Base-by-base conservation (phyloP, 2,113 vertebrate genomes). In the Notarius lentiginosus region DNA sequence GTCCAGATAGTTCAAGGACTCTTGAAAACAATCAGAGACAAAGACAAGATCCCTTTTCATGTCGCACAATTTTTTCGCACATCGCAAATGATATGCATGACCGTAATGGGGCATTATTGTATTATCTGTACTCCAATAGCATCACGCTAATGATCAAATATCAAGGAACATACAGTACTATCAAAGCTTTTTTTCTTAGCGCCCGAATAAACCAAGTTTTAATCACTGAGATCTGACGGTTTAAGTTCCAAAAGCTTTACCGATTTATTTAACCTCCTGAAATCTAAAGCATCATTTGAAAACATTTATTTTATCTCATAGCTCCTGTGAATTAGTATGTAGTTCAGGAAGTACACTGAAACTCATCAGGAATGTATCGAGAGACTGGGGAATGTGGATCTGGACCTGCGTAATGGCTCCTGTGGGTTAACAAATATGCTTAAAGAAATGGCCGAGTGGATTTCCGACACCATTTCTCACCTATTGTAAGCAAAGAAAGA, bases 361-460 rank as follows among this genome's bases (percentile, higher is more conserved):
- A 77, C 24, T 51, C 49, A 76, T 14, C 24, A 24, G 47, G n/a
- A 53, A 53, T 6, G 20, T 22, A 2, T 76, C 49, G 49, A n/a
- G 73, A 77, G 49, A 77, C 12, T 55, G 47, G 53, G 73, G 73
- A 76, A 53, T 53, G 51, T 79, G 24, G 51, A 79, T 79, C 24
- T 55, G 14, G 5, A 56, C 12, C 5, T 7, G 3, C 11, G 17
- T 41, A 56, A 79, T 27, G 75, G 51, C 49, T 79, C 53, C 53
- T 18, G 11, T 0, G 27, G 51, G n/a, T 79, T 79, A 30, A 56
- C 5, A 56, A 30, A 77, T 27, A 55, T n/a, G 24, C 51, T 76
- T 76, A 11, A 76, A 55, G 17, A 56, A 17, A 4, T 0, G 1
- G 22, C 55, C 0, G 49, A 55, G 41, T 14, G 41, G 41, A 27